phyloP scores from a whole-genome alignment of 2,113 vertebrate genomes.

The Heterotilapia buettikoferi region DNA sequence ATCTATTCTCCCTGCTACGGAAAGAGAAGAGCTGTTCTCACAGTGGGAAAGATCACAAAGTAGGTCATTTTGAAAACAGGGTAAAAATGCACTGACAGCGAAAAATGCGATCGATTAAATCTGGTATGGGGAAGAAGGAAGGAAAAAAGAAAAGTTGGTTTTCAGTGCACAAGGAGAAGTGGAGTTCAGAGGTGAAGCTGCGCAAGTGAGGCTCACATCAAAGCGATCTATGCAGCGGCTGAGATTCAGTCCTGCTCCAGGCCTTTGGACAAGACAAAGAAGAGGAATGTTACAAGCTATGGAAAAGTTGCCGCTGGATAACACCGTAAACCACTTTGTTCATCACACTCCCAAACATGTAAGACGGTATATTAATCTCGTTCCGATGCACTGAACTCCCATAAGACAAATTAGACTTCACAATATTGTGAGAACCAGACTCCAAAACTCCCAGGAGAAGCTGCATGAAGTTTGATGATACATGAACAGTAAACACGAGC shows the following conservation, averaged over 20 bases:
- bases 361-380: neutral
- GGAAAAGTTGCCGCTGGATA: neutral
- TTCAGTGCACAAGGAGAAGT: neutral
- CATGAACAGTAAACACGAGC: neutral
- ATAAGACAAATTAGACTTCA: neutral
- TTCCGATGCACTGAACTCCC: neutral
- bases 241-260: neutral
- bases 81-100: neutral
- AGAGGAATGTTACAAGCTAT: neutral
- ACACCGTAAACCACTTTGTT: neutral
- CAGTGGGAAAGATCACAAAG: conserved; percentile 40
- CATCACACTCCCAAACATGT: neutral
- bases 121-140: neutral
- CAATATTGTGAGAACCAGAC: neutral
- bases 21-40: neutral
- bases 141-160: neutral
- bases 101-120: neutral
- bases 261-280: neutral
- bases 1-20: neutral
- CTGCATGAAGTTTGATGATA: neutral
- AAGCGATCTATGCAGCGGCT: neutral
- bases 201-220: neutral
- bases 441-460: neutral
- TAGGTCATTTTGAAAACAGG: conserved; percentile 36
- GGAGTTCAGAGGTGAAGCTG: conserved; percentile 15